Base-by-base conservation (phyloP, 2,888 invertebrate genomes). In the Drosophila infuscata region DNA sequence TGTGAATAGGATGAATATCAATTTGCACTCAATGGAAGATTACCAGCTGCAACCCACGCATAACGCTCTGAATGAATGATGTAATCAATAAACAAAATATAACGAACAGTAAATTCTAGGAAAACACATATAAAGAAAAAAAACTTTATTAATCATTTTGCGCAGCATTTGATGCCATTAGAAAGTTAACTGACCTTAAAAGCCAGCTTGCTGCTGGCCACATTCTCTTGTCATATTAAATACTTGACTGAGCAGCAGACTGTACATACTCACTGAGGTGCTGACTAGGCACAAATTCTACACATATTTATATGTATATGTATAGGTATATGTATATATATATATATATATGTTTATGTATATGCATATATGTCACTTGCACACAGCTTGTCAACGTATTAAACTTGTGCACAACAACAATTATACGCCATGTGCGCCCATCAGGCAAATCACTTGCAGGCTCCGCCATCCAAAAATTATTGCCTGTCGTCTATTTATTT, bases 391-490 rank as follows among this genome's bases (percentile, higher is more conserved):
- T 66, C 71, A 66, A 59, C 52, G 56, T 58, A 57, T 36, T 73
- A 43, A 66, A 66, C 43, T 57, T 65, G 36, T 46, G 66, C 12
- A 30, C 59, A 71, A 69, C 76, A 76, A 61, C 70, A 80, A 68
- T 77, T 74, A 77, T 81, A 70, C 74, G 81, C 68, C 77, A 70
- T 65, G 81, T 77, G 70, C 58, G 52, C 66, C 58, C 43, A 49
- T 15, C 81, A 38, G 60, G 81, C 75, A 81, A 80, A 75, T 81
- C 75, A 78, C 62, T 81, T 72, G 64, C 75, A 70, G 82, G 43
- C 76, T 32, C 25, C 60, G 30, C 38, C 29, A 35, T 20, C 53
- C 11, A 9, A 66, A 53, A 71, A 65, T 75, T 78, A 81, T 72
- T 70, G 66, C 71, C 65, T 46, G 36, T 30, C 52, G 43, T 48